phyloP scores from a whole-genome alignment of 2,797 vertebrate genomes.

The Hydrophis major region DNA sequence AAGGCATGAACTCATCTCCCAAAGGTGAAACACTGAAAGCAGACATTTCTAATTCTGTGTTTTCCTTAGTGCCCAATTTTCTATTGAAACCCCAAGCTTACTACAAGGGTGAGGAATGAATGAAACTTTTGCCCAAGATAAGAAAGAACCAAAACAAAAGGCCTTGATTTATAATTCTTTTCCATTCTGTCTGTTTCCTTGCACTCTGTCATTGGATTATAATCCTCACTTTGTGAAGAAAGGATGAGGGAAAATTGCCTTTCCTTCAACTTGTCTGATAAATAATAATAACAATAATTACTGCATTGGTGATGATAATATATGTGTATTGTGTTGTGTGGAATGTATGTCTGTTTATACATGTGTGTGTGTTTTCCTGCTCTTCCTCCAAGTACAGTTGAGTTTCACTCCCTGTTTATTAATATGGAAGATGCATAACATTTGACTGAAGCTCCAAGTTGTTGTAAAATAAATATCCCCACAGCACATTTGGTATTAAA shows the following conservation, averaged over 20 bases:
- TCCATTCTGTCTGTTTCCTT: slow-evolving; percentile 52
- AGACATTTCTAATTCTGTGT: background rate
- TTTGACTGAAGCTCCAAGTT: slow-evolving; percentile 61
- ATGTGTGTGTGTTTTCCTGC: background rate
- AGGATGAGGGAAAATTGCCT: slow-evolving; percentile 40
- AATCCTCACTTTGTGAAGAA: slow-evolving; percentile 42
- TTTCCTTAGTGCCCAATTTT: background rate
- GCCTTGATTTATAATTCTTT: slow-evolving; percentile 67
- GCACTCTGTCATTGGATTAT: slow-evolving; percentile 39
- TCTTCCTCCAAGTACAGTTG: background rate
- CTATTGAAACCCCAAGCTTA: slow-evolving; percentile 13
- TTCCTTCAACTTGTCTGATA: slow-evolving; percentile 49
- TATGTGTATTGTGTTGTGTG: background rate
- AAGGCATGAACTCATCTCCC: too few relatives aligned
- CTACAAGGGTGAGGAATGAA: background rate
- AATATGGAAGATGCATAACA: slow-evolving; percentile 47
- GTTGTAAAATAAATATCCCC: slow-evolving; percentile 65
- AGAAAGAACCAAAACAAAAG: slow-evolving; percentile 65
- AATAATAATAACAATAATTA: slow-evolving; percentile 58
- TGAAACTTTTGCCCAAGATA: slow-evolving; percentile 30
- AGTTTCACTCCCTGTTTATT: slow-evolving; percentile 43
- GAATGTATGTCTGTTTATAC: background rate
- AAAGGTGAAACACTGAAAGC: background rate
- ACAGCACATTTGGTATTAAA: slow-evolving; percentile 61
- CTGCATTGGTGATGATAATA: background rate